phyloP scores from a whole-genome alignment of 2,888 invertebrate genomes.

The Sipha maydis region DNA sequence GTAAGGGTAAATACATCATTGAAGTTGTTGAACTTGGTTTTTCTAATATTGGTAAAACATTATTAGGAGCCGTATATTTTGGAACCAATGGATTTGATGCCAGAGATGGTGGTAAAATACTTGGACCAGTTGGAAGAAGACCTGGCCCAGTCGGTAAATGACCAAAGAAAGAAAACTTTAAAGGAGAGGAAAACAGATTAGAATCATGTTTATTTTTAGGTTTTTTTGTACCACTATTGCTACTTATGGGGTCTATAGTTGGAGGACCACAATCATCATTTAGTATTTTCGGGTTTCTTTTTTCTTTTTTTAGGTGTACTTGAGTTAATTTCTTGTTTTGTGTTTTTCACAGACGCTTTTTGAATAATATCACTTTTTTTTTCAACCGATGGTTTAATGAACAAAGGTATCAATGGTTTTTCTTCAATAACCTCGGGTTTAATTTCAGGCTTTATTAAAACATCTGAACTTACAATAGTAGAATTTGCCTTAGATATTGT shows the following conservation, averaged over 20 bases:
- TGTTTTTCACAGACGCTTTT: not conserved
- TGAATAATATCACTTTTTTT: slow-evolving; percentile 11
- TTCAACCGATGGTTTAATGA: not conserved
- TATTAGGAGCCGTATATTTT: slow-evolving; percentile 44
- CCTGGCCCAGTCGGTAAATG: slow-evolving; percentile 23
- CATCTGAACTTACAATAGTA: slow-evolving; percentile 63
- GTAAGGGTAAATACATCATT: slow-evolving; percentile 36
- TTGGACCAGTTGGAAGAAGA: slow-evolving; percentile 6
- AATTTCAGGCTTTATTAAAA: slow-evolving; percentile 50
- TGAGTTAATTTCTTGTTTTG: not conserved
- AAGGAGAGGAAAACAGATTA: slow-evolving; percentile 12
- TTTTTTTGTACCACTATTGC: slow-evolving; percentile 29
- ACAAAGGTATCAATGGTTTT: not conserved
- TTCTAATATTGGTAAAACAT: slow-evolving; percentile 33
- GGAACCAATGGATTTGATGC: slow-evolving; percentile 61
- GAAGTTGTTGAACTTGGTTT: not conserved
- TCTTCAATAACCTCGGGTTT: slow-evolving; percentile 34
- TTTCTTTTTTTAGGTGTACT: slow-evolving; percentile 29
- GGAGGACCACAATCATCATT: slow-evolving; percentile 8
- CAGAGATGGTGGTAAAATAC: slow-evolving; percentile 54
- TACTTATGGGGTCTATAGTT: not conserved
- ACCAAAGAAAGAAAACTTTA: slow-evolving; percentile 57
- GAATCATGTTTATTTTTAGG: slow-evolving; percentile 31
- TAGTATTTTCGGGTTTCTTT: slow-evolving; percentile 44
- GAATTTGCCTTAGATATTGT: slow-evolving; percentile 36